Percentiles rank a stretch among this genome's conserved stretches.
Evolutionary conservation across 2,113 vertebrate species (phyloP).

Genomic region (Anolis carolinensis): DNA sequence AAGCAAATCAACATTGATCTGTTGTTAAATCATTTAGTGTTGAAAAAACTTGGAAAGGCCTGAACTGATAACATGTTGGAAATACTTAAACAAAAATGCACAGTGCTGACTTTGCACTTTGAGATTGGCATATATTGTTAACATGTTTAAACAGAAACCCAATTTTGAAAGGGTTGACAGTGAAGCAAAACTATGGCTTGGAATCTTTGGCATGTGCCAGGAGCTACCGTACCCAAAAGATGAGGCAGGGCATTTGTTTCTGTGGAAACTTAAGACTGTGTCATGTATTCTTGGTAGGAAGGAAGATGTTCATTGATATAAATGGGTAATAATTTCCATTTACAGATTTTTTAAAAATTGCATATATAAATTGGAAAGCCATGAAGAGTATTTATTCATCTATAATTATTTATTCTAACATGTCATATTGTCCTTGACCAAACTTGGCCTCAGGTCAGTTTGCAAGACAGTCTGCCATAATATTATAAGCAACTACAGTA

Average conservation of each 20-base stretch:
- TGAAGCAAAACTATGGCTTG: constrained; percentile 59
- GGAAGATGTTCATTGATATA: background rate
- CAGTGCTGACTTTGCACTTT: constrained; percentile 56
- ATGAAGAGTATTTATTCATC: background rate
- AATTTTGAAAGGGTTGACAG: constrained; percentile 35
- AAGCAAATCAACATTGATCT: background rate
- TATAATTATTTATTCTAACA: background rate
- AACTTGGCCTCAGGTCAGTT: background rate
- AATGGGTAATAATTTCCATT: background rate
- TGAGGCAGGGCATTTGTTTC: background rate
- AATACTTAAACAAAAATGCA: background rate
- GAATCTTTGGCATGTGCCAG: constrained; percentile 77
- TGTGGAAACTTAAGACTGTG: background rate
- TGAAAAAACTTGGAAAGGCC: background rate
- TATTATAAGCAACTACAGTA: background rate
- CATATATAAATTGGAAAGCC: background rate
- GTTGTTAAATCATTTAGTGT: background rate
- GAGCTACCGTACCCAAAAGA: constrained; percentile 54
- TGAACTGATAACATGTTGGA: background rate
- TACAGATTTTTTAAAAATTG: background rate
- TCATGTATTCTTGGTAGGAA: too few species aligned
- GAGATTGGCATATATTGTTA: constrained; percentile 39
- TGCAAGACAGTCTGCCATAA: background rate
- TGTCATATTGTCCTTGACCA: background rate
- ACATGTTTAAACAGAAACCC: constrained; percentile 68